Percentiles rank a stretch among this genome's conserved stretches.
Conservation (phyloP, 2,113 vertebrate species). For the Odobenus rosmarus region DNA sequence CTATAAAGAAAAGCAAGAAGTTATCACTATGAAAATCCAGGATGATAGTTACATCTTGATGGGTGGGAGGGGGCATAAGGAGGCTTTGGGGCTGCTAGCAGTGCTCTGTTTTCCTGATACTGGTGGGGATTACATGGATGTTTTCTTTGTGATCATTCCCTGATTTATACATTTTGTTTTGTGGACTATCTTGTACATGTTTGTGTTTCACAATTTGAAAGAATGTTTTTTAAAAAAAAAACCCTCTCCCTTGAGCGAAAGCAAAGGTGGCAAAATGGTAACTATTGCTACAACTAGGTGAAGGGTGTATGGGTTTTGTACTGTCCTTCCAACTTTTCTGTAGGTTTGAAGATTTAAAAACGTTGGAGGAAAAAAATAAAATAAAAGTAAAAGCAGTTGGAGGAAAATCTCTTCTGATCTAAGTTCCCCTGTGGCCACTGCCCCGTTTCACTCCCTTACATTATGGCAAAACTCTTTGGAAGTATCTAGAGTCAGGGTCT, state of each 20-base stretch:
- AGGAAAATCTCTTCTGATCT: conserved; percentile 14
- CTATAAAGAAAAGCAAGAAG: background rate
- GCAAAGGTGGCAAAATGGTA: background rate
- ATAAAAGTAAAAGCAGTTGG: background rate
- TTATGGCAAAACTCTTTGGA: background rate
- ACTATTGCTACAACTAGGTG: background rate
- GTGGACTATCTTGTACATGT: background rate
- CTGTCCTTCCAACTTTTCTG: background rate
- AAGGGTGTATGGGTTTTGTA: background rate
- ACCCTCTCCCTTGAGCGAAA: background rate
- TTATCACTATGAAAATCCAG: background rate
- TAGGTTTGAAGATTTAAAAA: conserved; percentile 16
- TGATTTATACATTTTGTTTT: background rate
- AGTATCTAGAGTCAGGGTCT: background rate
- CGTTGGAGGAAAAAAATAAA: background rate
- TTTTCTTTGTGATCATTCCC: background rate
- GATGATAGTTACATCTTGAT: background rate
- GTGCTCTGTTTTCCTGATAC: background rate
- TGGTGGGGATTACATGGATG: background rate
- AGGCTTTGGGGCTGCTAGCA: background rate
- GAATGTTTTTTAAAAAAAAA: background rate
- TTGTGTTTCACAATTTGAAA: conserved; percentile 15
- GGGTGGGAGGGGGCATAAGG: background rate
- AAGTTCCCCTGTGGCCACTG: background rate
- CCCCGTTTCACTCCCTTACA: background rate